Conservation (phyloP, 2,797 vertebrate species). For the Acanthornis magna region DNA sequence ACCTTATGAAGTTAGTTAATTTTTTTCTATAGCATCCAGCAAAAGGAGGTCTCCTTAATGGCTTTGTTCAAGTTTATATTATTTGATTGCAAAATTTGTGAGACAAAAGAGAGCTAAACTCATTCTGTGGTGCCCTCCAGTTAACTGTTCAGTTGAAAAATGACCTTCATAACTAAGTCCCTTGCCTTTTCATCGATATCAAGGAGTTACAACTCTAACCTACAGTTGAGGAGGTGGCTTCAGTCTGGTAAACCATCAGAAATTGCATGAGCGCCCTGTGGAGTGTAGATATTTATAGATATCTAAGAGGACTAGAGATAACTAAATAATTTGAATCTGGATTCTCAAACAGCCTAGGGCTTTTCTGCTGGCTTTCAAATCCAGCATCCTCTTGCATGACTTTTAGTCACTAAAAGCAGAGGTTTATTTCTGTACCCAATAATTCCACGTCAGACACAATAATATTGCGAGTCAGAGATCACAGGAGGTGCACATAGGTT, state of each 20-base stretch:
- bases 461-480: not conserved
- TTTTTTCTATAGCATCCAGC: conserved; percentile 58
- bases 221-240: conserved; percentile 63
- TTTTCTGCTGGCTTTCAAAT: conserved; percentile 57
- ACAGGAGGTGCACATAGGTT: not conserved
- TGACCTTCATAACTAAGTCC: conserved; percentile 79
- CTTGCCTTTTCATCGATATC: conserved; percentile 67
- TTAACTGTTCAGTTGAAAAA: conserved; percentile 81
- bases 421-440: conserved; percentile 34
- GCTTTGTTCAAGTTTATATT: conserved; percentile 72
- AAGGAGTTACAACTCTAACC: conserved; percentile 64
- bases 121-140: conserved; percentile 70
- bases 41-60: conserved; percentile 64
- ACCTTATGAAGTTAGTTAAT: conserved; percentile 70
- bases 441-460: not conserved
- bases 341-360: conserved; percentile 62
- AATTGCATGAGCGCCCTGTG: conserved; percentile 61
- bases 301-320: conserved; percentile 62
- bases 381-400: conserved; percentile 37
- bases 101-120: conserved; percentile 71
- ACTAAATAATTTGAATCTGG: conserved; percentile 68
- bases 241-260: conserved; percentile 68
- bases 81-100: conserved; percentile 72
- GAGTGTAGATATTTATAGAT: conserved; percentile 70
- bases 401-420: conserved; percentile 49